Percentiles rank a stretch among this genome's conserved stretches.
Conservation (phyloP, 2,113 vertebrate species). For the Forbesichthys papilliferus region DNA sequence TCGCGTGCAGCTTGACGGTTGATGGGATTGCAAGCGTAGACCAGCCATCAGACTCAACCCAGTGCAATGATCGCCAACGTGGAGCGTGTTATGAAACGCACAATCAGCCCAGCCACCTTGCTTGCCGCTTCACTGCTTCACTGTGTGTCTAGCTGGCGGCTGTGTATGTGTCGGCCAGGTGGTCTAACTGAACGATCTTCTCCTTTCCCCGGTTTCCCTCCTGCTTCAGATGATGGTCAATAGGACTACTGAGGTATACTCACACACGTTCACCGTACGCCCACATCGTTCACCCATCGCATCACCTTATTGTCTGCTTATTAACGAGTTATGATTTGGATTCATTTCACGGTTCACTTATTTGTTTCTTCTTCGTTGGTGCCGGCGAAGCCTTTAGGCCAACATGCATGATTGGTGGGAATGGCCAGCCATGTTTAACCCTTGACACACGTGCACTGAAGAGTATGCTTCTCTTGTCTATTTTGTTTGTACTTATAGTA, state of each 20-base stretch:
- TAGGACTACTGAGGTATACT: conserved; percentile 98
- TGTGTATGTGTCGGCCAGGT: conserved; percentile 51
- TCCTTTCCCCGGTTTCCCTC: conserved; percentile 70
- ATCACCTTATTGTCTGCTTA: background rate
- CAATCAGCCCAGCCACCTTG: conserved; percentile 31
- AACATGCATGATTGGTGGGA: conserved; percentile 46
- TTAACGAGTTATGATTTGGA: background rate
- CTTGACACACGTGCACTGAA: background rate
- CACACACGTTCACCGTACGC: conserved; percentile 35
- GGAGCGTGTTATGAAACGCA: background rate
- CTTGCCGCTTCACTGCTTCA: background rate
- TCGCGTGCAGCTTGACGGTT: too few relatives aligned
- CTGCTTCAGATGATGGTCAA: conserved; percentile 99
- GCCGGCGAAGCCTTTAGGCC: background rate
- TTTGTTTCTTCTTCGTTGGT: conserved; percentile 16
- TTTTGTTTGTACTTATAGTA: background rate
- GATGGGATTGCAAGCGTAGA: background rate
- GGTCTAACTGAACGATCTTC: conserved; percentile 55
- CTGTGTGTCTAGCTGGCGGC: conserved; percentile 14
- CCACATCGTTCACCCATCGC: conserved; percentile 13
- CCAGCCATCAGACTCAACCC: background rate
- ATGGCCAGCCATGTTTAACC: conserved; percentile 17
- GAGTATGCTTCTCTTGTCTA: background rate
- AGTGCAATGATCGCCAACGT: background rate
- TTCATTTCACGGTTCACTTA: background rate